phyloP scores from a whole-genome alignment of 1,140 invertebrate species.

The Macrobrachium nipponense region DNA sequence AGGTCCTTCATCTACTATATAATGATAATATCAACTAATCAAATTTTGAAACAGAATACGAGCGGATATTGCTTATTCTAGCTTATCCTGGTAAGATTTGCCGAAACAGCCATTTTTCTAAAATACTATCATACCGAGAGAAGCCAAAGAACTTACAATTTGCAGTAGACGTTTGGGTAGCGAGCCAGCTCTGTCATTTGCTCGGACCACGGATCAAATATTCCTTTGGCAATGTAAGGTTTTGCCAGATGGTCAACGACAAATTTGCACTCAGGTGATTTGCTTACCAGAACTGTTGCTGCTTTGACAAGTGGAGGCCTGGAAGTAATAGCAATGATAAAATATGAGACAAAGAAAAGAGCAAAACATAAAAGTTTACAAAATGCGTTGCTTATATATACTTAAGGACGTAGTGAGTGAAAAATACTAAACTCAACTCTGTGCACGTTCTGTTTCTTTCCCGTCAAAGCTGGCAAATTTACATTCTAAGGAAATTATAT shows the following conservation, averaged over 20 bases:
- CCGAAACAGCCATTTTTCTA: neutral
- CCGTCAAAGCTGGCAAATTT: too few relatives aligned
- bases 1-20: too few relatives aligned
- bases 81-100: too few relatives aligned
- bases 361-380: neutral
- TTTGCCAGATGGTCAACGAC: conserved; percentile 30
- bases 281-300: conserved; percentile 6
- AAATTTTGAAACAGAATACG: too few relatives aligned
- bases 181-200: conserved; percentile 9
- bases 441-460: too few relatives aligned
- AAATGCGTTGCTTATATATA: too few relatives aligned
- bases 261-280: neutral
- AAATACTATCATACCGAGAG: neutral
- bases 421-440: too few relatives aligned
- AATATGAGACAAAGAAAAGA: neutral
- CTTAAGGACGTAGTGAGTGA: too few relatives aligned
- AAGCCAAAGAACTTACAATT: neutral
- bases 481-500: too few relatives aligned
- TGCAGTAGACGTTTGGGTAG: conserved; percentile 22
- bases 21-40: too few relatives aligned
- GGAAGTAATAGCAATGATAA: neutral
- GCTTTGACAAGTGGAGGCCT: conserved; percentile 12
- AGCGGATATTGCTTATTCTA: too few relatives aligned
- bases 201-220: conserved; percentile 18
- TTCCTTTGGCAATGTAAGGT: conserved; percentile 9